Evolutionary conservation across 2,113 vertebrate species (phyloP), one percentile per base, ranked within the genome.

Genomic region (Podarcis muralis): DNA sequence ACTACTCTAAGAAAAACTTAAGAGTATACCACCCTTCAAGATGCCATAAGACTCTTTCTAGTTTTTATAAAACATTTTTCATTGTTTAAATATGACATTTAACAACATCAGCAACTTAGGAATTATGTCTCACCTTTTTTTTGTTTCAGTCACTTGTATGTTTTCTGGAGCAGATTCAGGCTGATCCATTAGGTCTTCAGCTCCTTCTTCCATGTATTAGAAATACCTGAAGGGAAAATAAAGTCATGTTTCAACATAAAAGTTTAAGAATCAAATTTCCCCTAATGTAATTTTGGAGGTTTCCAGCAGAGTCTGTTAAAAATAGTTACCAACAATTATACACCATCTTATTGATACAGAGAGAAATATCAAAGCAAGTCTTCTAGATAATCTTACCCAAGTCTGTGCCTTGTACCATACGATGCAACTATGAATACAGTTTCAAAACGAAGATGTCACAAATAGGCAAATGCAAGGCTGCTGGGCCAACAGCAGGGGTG

Each of bases 211-310:
- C 87, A 88, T 83, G 57, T 88, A 75, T 57, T 35, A 23, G 23
- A 87, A 30, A 32, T 37, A 69, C 15, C 20, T 8, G 35, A 96
- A 91, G 12, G 71, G 4, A 69, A 53, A 83, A 27, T 32, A 79
- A 20, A 8, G n/a, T 20, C 48, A 27, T 32, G 16, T 78, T 78
- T 76, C 9, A 62, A 16, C 16, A 6, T 43, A 12, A 25, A 77
- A 16, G 40, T 72, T 13, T 77, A 86, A 40, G 7, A 40, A 62
- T 30, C 16, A 6, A 65, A 62, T 85, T 13, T 12, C 9, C 68
- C 12, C 15, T 40, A 40, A 40, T 65, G 15, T 20, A 77, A 27
- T 86, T n/a, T 27, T 43, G 35, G 6, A 30, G 15, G 7, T 76
- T 65, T 35, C 15, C 48, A 69, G 16, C 43, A 81, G 2, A 81